Evolutionary conservation across 1,140 invertebrate genomes (phyloP), one percentile per base, ranked within the genome.

Genomic region (Zaprionus davidi): DNA sequence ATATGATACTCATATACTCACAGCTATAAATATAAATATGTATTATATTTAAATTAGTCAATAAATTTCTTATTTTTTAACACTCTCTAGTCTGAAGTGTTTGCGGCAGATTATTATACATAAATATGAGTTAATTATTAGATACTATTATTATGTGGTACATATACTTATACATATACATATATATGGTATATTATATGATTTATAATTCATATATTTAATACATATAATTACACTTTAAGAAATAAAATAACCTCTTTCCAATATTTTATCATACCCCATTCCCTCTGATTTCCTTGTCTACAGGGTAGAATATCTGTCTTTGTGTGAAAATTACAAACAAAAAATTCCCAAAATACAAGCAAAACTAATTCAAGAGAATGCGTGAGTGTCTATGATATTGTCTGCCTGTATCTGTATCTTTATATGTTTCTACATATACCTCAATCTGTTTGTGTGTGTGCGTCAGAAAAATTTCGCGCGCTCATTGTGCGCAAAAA

Each of bases 281-380:
- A 15, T 24, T 24, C 17, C n/a, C 13, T 38, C 3, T 17, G 5
- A 44, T 46, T 2, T 3, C 13, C 9, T 17, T 12, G 3, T 31
- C 7, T 17, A 57, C 64, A 57, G 55, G 26, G 55, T 58, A 38
- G 17, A 66, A 72, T 51, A 51, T 38, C 13, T 57, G 5, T 57
- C 31, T 58, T 63, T 64, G 67, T 64, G 72, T 46, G 59, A 55
- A 71, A 75, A 58, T 64, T 64, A 31, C 66, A 51, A 49, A 51
- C 22, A n/a, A 17, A 69, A 63, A 70, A 56, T 63, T 38, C 59
- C 53, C 46, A 63, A 71, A 63, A 71, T 51, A 63, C 34, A 57
- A 57, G 6, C 67, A 58, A 71, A 15, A 41, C 53, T 51, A 72
- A 53, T 60, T 38, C 55, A 36, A 49, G 15, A 9, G 24, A 60